Evolutionary conservation across 2,797 vertebrate genomes (phyloP), one percentile per base, ranked within the genome.

Genomic region (Sciurus carolinensis): DNA sequence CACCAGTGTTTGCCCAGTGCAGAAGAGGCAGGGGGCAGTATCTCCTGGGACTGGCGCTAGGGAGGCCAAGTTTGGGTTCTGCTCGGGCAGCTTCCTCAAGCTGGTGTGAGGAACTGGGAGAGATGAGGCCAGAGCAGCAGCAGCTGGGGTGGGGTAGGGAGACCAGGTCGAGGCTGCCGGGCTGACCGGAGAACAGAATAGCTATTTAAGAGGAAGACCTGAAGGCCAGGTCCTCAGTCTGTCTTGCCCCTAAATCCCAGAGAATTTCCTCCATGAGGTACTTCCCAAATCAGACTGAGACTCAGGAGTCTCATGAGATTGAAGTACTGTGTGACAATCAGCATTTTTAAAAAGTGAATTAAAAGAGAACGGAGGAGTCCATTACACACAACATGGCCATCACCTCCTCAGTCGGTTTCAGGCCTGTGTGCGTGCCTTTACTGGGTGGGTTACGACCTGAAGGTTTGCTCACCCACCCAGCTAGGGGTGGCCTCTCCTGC

Each of bases 41-140:
- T 1, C 24, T 6, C 57, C 24, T 59, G 20, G 42, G 15, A 33
- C 67, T 8, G 71, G 33, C 10, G 0, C 0, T 2, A 0, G 30
- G 50, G 75, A 50, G 24, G 14, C 0, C 75, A 83, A 39, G 33
- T 59, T 66, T 26, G 12, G 71, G 84, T 28, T 50, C 52, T 13
- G 4, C 22, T n/a, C 9, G 30, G 57, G 52, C 0, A 0, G 50
- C 5, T 47, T 92, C 42, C 14, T 28, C 33, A 66, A 15, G 12
- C 14, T 36, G 57, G 77, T 54, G 54, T 4, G 62, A 26, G 76
- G 6, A 80, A 0, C n/a, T 11, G 28, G 77, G 33, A 47, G 44
- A 64, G 6, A 36, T 0, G 22, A 30, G 64, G 47, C 39, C 20
- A n/a, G 77, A 50, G 6, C 3, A 9, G 87, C 39, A 54, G 76